Base-by-base conservation (phyloP, 2,888 invertebrate species). In the Diarsia brunnea region DNA sequence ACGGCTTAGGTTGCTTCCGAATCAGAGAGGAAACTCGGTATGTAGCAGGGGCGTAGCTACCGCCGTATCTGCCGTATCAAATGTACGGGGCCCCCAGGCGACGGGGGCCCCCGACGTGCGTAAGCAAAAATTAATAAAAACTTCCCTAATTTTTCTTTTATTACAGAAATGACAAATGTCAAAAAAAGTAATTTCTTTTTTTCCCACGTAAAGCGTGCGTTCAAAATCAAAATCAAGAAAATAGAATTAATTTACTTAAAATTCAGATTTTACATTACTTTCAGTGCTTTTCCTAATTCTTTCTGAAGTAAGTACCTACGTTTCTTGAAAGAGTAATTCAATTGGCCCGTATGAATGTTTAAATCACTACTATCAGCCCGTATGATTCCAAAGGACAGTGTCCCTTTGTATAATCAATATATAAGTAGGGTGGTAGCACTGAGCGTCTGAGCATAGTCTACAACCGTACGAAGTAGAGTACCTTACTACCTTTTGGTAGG, bases 381-480 rank as follows among this genome's bases (percentile, higher is more conserved):
- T 43, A 49, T 49, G 27, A 58, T 73, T 43, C 31, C 31, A 51
- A 61, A 73, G 31, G 73, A 47, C 24, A 47, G 16, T 27, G 27
- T 49, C 38, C 43, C 16, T 75, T n/a, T 60, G 8, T 60, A 51
- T 73, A 45, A 51, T 70, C 74, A 75, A 71, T 64, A 51, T n/a
- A 4, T 63, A 43, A 69, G 61, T 61, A 61, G 69, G 51, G 51
- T 69, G 27, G 38, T 24, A 12, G 38, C 21, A 16, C n/a, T 11
- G 53, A 38, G 51, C 53, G 51, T 53, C n/a, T 53, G 7, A 16
- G 27, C 14, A 27, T 60, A 19, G 10, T 19, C 31, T 19, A 21
- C 19, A 31, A 19, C 4, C 60, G 1, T 53, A 12, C n/a, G n/a
- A n/a, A n/a, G n/a, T n/a, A n/a, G 55, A 55, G 14, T 55, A 55